Conservation (phyloP, 2,888 invertebrate species). For the Tinea trinotella region DNA sequence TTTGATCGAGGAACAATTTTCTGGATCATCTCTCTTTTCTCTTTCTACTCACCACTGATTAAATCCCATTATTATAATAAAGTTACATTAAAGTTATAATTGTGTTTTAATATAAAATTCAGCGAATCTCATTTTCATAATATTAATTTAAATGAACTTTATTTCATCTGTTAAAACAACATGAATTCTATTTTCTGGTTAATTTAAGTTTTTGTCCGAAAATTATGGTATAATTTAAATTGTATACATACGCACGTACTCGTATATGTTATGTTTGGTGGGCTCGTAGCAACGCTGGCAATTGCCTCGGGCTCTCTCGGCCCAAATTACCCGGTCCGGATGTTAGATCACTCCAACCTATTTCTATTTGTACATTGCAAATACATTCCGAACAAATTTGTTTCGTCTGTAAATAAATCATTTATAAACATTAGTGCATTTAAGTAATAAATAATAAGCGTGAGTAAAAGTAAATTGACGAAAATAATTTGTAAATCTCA, state of each 20-base stretch:
- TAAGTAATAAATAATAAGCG: no score
- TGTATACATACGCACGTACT: background rate
- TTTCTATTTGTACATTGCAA: constrained; percentile 29
- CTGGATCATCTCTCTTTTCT: no score
- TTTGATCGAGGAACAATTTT: no score
- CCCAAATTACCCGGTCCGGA: constrained; percentile 30
- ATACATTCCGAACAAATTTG: constrained; percentile 23
- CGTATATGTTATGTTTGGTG: constrained; percentile 22
- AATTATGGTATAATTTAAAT: constrained; percentile 6
- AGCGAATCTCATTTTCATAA: no score
- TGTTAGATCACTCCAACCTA: constrained; percentile 30
- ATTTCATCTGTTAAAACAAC: background rate
- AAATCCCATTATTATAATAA: no score
- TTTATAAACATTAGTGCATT: background rate
- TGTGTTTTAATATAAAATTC: no score
- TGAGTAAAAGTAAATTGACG: no score
- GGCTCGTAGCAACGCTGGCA: background rate
- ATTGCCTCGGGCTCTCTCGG: constrained; percentile 28
- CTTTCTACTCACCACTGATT: no score
- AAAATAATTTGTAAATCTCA: no score
- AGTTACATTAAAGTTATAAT: no score
- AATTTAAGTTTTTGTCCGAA: background rate
- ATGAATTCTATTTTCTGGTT: background rate
- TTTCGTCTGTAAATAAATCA: constrained; percentile 11
- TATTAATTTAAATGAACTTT: no score